Evolutionary conservation across 2,113 vertebrate genomes (phyloP), one percentile per base, ranked within the genome.

Genomic region (Carassius gibelio): DNA sequence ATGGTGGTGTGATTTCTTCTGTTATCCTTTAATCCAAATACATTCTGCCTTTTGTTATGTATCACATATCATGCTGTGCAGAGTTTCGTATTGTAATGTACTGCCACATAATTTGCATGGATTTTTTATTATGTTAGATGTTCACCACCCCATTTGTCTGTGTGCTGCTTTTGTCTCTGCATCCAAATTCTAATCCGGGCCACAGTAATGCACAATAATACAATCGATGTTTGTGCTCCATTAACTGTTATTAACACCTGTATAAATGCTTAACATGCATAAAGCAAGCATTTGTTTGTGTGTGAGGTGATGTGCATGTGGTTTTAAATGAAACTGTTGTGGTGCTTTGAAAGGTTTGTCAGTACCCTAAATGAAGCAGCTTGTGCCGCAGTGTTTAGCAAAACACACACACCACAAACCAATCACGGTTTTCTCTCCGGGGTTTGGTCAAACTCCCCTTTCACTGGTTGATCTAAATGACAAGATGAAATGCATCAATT

Each of bases 401-500:
- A 78, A 78, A 85, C 15, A 74, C 50, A 80, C 66, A 79, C 68
- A 52, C 11, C 38, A 21, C 64, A 84, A 38, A 79, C 83, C 81
- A 88, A 79, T 59, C 9, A 26, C 55, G 75, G 81, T 42, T 75
- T 66, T 85, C 84, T 88, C 23, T 80, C 61, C 45, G 68, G 74
- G 55, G 78, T 79, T 50, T 66, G 83, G 68, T 23, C 57, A 19
- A 42, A 75, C 45, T 85, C 62, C 14, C 55, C 17, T 52, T 55
- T 79, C 72, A 55, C 5, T 71, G 74, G 34, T 82, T 75, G 23
- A 84, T 75, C 62, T 86, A 86, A 84, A 81, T 84, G 71, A 11
- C 21, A 42, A 84, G 81, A 84, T 86, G 75, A 86, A 88, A 82
- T 80, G 77, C 84, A 66, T 62, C 62, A 30, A 66, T 61, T 57